Percentiles rank a stretch among this genome's conserved stretches.
Evolutionary conservation across 2,113 vertebrate genomes (phyloP).

Genomic region (Corythornis vintsioides): DNA sequence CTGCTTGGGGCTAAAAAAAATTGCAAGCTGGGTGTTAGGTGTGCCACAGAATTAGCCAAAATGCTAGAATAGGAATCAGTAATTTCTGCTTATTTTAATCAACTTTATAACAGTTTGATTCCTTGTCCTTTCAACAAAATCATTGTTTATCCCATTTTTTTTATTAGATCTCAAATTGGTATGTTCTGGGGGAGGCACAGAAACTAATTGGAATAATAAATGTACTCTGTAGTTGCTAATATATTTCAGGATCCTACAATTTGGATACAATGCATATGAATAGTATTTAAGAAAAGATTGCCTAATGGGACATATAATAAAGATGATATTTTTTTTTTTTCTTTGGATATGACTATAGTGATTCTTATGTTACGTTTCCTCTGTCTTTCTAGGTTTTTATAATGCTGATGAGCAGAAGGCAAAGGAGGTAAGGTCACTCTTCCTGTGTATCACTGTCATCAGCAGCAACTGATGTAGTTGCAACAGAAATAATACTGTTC

Average conservation of each 20-base stretch:
- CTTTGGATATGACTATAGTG: not conserved
- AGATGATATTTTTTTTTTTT: not conserved
- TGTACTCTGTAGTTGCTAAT: not conserved
- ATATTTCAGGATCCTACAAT: not conserved
- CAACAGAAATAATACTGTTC: not conserved
- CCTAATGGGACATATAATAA: not conserved
- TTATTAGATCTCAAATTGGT: constrained; percentile 35
- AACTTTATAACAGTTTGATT: not conserved
- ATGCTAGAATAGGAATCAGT: not conserved
- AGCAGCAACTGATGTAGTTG: constrained; percentile 4
- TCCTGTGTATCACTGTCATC: not conserved
- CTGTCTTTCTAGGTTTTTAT: constrained; percentile 1
- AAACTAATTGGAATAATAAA: constrained; percentile 33
- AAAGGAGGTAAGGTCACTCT: constrained; percentile 23
- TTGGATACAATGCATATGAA: not conserved
- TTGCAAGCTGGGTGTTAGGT: constrained; percentile 31
- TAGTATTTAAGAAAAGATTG: constrained; percentile 4
- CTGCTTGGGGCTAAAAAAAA: constrained; percentile 44
- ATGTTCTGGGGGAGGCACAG: not conserved
- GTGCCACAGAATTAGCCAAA: constrained; percentile 34
- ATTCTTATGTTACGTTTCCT: not conserved
- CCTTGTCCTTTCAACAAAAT: constrained; percentile 32
- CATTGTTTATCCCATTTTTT: constrained; percentile 34
- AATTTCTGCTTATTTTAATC: constrained; percentile 30
- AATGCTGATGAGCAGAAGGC: constrained; percentile 10